These are phyloP conservation scores for Campoletis raptor DNA, from an alignment of 2,888 invertebrate genomes.

Conservation along the genomic window DNA sequence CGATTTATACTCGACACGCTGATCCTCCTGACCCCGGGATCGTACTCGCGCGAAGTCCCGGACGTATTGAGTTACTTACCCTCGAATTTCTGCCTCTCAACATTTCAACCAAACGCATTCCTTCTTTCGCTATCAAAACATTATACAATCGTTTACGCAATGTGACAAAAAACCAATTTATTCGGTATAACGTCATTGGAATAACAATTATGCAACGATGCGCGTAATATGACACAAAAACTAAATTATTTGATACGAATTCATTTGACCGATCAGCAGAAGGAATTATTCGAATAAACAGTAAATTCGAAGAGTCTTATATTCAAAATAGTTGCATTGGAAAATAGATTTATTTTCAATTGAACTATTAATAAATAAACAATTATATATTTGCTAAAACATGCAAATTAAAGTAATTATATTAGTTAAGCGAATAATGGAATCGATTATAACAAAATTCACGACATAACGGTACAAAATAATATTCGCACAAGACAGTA, in stretches of 20 bases:
- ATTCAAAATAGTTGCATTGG: neutral
- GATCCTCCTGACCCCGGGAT: constrained; percentile 72
- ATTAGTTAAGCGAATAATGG: neutral
- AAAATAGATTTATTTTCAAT: neutral
- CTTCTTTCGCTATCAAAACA: constrained; percentile 33
- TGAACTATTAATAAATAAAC: neutral
- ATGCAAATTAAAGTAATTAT: neutral
- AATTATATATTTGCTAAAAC: neutral
- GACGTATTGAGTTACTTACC: constrained; percentile 67
- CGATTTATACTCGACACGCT: constrained; percentile 73
- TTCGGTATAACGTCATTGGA: neutral
- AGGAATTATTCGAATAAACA: neutral
- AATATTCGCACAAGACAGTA: constrained; percentile 4
- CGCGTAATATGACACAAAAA: neutral
- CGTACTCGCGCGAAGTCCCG: constrained; percentile 58
- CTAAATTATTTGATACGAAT: neutral
- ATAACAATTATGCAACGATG: neutral
- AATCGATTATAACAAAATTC: neutral
- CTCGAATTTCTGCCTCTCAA: constrained; percentile 64
- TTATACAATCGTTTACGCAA: constrained; percentile 37
- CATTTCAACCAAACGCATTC: constrained; percentile 59
- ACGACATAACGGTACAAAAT: neutral
- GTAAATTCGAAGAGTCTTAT: neutral
- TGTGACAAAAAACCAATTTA: neutral
- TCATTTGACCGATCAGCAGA: neutral